phyloP scores from a whole-genome alignment of 1,140 invertebrate genomes.

The Neuroterus valhalla region DNA sequence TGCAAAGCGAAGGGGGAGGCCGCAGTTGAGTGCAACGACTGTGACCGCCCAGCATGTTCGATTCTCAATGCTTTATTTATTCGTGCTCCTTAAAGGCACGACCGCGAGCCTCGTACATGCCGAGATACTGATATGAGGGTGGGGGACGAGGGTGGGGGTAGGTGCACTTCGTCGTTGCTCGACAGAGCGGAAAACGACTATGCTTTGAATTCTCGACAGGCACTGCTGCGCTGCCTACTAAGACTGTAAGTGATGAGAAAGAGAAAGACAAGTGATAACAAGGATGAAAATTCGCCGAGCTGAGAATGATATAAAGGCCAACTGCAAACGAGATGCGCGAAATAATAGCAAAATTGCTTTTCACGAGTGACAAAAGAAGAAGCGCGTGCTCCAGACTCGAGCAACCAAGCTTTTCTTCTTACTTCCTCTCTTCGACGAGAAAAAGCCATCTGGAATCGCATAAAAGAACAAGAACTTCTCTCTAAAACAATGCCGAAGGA shows the following conservation, averaged over 20 bases:
- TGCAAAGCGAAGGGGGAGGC: neutral
- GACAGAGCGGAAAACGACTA: conserved; percentile 24
- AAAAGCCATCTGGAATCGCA: neutral
- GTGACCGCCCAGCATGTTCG: conserved; percentile 18
- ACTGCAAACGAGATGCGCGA: conserved; percentile 12
- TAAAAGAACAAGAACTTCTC: neutral
- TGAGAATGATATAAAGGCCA: conserved; percentile 2
- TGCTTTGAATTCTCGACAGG: conserved; percentile 25
- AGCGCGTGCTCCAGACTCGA: conserved; percentile 10
- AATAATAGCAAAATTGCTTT: conserved; percentile 19
- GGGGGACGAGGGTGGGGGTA: no score
- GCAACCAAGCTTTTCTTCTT: conserved; percentile 4
- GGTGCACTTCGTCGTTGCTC: conserved; percentile 1
- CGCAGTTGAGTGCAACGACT: conserved; percentile 1
- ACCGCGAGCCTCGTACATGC: neutral
- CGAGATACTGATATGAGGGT: neutral
- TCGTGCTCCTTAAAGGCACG: conserved; percentile 15
- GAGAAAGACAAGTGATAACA: conserved; percentile 15
- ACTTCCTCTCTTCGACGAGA: neutral
- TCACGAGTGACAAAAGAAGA: conserved; percentile 20
- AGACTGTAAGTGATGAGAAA: conserved; percentile 26
- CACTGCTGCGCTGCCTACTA: no score
- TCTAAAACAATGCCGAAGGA: no score
- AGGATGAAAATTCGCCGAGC: conserved; percentile 5
- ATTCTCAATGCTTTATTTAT: conserved; percentile 21